Evolutionary conservation across 2,888 invertebrate genomes (phyloP), one percentile per base, ranked within the genome.

Genomic region (Amphimallon solstitiale): DNA sequence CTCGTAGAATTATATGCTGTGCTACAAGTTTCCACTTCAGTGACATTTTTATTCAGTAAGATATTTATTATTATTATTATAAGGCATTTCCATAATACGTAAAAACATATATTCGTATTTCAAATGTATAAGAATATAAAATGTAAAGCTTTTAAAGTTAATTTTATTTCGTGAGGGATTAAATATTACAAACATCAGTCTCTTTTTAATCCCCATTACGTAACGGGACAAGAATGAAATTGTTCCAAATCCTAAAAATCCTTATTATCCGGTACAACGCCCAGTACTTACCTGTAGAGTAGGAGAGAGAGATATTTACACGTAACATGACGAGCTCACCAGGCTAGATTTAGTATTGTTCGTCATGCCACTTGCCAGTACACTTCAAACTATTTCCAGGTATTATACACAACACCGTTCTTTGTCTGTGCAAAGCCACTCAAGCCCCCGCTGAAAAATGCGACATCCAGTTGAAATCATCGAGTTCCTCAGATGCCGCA

Each of bases 351-450:
- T 17, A 35, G 15, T 35, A 51, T 34, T 35, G 35, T 51, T 17
- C 10, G 15, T 34, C 51, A 17, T 35, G 17, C 15, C n/a, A 51
- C 35, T 51, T 17, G 43, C 15, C 43, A 29, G 29, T 29, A 7
- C 14, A 43, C 56, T 59, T 59, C 29, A 59, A 59, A 59, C 56
- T 43, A 59, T 43, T 12, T 23, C 5, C 43, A 29, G 54, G 56
- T 34, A 29, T 59, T 59, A 59, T 59, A 43, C 56, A 59, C 15
- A 59, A 59, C 43, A 45, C 38, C 12, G 38, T 38, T 59, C 56
- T 59, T 59, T 59, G 56, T 59, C 56, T 17, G 23, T 14, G 43
- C 43, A 59, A 59, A 59, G 56, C 56, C 56, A 59, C 56, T 59
- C 29, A 29, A 59, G 56, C 23, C 23, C 2, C 43, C 15, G 43